These are phyloP conservation scores for Sinhomidia bicolor DNA, from an alignment of 2,888 invertebrate species.

Conservation along the genomic window DNA sequence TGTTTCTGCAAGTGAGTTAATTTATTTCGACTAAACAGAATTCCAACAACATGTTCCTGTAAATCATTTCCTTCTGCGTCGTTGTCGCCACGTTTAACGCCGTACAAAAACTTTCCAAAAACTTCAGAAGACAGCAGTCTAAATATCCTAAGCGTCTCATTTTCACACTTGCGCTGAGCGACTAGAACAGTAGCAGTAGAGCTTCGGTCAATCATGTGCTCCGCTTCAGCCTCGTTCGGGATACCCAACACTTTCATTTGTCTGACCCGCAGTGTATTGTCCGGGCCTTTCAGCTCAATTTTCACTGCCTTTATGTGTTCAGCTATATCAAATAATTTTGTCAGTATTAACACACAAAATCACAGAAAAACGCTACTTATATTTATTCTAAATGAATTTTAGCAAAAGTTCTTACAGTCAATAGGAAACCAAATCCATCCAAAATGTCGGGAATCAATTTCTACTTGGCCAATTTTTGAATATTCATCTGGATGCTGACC, in stretches of 20 bases:
- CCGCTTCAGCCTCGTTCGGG: constrained; percentile 82
- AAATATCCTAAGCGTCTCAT: constrained; percentile 95
- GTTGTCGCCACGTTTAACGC: constrained; percentile 80
- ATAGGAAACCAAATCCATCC: constrained; percentile 96
- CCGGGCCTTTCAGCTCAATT: constrained; percentile 94
- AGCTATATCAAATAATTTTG: too few relatives aligned
- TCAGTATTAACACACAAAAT: too few relatives aligned
- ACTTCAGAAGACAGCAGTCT: constrained; percentile 95
- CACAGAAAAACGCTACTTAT: too few relatives aligned
- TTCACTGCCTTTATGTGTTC: constrained; percentile 84
- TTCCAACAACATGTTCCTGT: constrained; percentile 97
- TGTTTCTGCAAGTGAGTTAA: constrained; percentile 96
- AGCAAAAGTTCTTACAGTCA: constrained; percentile 84
- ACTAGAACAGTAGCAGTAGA: constrained; percentile 83
- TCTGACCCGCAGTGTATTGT: constrained; percentile 93
- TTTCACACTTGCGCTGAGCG: constrained; percentile 93
- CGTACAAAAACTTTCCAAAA: constrained; percentile 89
- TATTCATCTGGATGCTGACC: constrained; percentile 92
- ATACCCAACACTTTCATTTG: constrained; percentile 88
- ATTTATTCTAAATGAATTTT: too few relatives aligned
- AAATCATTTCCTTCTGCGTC: constrained; percentile 87
- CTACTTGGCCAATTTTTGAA: constrained; percentile 89
- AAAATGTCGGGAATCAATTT: constrained; percentile 91
- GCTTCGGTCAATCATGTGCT: constrained; percentile 82
- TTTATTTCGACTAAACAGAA: constrained; percentile 96